Evolutionary conservation across 2,888 invertebrate genomes (phyloP), one percentile per base, ranked within the genome.

Genomic region (Muschampia plurimacula): DNA sequence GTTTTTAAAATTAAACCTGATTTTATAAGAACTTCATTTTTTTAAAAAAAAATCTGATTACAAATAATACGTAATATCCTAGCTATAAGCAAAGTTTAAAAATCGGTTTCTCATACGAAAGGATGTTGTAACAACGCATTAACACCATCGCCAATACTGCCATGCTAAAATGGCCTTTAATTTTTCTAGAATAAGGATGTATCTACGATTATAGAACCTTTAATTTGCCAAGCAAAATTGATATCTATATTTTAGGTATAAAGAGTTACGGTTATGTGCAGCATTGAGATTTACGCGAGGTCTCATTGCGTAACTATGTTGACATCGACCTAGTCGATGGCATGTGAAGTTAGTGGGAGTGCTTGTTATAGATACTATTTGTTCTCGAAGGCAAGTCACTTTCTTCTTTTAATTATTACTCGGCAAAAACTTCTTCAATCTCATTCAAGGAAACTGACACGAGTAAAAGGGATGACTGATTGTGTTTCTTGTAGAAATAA

Each of bases 251-350:
- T 1, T 10, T 15, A 57, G 2, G 28, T 2, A 52, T 75, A 74
- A 80, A 76, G 77, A 74, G 76, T 63, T 63, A 74, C 41, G 67
- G 36, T 9, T 67, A 72, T 62, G 59, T 46, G 52, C 57, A 64
- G 44, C 60, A 73, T 77, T 77, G 75, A 78, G 78, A 77, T 76
- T 74, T 76, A 75, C 67, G 72, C 88, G 90, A 90, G 92, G 92
- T 84, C 89, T 88, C 79, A 80, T 92, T 92, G 91, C 92, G 92
- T 90, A 92, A 92, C 86, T 82, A 83, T 92, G 92, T 91, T 92
- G 92, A 92, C 92, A 92, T 89, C 90, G 90, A 84, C 76, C 69
- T 77, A 76, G 72, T 52, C 74, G 75, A 78, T 78, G 78, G 79
- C 76, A 76, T 81, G 79, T 81, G 80, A 81, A 65, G 83, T 83